Evolutionary conservation across 2,797 vertebrate genomes (phyloP).

Genomic region (Enteromius fasciolatus): DNA sequence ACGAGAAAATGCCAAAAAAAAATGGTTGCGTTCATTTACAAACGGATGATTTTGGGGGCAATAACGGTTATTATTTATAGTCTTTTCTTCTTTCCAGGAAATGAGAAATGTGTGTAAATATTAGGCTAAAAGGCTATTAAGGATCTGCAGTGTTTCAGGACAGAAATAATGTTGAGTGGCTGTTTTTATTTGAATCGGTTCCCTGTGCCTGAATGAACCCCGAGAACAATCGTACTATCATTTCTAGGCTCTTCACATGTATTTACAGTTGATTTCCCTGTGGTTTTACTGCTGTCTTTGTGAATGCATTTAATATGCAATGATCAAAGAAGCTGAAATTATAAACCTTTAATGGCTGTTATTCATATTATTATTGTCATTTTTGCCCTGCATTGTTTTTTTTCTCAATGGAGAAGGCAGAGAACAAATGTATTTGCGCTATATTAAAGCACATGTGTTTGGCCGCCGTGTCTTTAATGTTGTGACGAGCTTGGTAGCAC

Average conservation of each 20-base stretch:
- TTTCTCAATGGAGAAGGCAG: slow-evolving; percentile 63
- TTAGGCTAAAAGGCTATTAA: slow-evolving; percentile 26
- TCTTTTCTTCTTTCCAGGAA: slow-evolving; percentile 46
- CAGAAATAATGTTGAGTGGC: slow-evolving; percentile 14
- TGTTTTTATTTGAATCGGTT: slow-evolving; percentile 38
- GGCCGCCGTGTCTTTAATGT: slow-evolving; percentile 64
- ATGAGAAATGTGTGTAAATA: slow-evolving; percentile 58
- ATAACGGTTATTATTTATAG: slow-evolving; percentile 54
- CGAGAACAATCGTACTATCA: slow-evolving; percentile 47
- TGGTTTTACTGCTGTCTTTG: too few species aligned
- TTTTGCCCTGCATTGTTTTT: slow-evolving; percentile 59
- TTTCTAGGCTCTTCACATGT: neutral
- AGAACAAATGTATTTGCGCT: slow-evolving; percentile 75
- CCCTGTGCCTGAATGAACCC: slow-evolving; percentile 62
- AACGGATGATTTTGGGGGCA: slow-evolving; percentile 41
- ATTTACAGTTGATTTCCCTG: slow-evolving; percentile 12
- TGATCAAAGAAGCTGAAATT: slow-evolving; percentile 45
- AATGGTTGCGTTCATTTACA: slow-evolving; percentile 10
- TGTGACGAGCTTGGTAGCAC: slow-evolving; percentile 41
- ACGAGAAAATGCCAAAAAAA: neutral
- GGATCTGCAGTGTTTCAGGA: slow-evolving; percentile 31
- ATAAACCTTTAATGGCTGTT: slow-evolving; percentile 52
- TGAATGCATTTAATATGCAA: too few species aligned
- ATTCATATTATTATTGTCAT: slow-evolving; percentile 30
- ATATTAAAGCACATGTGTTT: slow-evolving; percentile 71